A percentile compares a stretch with the other conserved stretches of the same genome.
Conservation (phyloP, 2,888 invertebrate genomes). For the Xylophagus ater region DNA sequence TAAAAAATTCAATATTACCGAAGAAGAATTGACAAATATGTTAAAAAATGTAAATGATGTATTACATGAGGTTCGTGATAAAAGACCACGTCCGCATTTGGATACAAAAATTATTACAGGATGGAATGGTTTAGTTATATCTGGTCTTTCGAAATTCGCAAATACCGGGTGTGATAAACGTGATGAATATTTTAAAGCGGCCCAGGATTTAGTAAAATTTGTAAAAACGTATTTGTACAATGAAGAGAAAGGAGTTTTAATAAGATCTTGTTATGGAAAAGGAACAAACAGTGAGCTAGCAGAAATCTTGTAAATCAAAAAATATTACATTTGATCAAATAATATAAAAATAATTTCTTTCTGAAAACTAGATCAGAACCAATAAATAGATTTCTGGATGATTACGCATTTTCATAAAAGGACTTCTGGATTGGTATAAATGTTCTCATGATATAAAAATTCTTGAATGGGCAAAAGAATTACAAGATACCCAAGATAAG, state of each 20-base stretch:
- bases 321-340: not conserved
- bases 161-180: slow-evolving; percentile 51
- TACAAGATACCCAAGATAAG: slow-evolving; percentile 69
- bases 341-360: too few species aligned
- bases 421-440: slow-evolving; percentile 76
- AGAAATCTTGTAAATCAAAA: slow-evolving; percentile 45
- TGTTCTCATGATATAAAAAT: slow-evolving; percentile 62
- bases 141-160: slow-evolving; percentile 65
- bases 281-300: slow-evolving; percentile 41
- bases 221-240: slow-evolving; percentile 61
- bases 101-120: slow-evolving; percentile 88
- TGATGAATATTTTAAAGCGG: slow-evolving; percentile 55
- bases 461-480: slow-evolving; percentile 65
- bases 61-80: slow-evolving; percentile 58
- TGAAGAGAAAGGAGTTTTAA: slow-evolving; percentile 46
- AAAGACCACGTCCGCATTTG: slow-evolving; percentile 77
- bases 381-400: slow-evolving; percentile 77
- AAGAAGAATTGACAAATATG: slow-evolving; percentile 47
- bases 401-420: slow-evolving; percentile 84
- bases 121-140: slow-evolving; percentile 89
- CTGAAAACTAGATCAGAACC: slow-evolving; percentile 40
- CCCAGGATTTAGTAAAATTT: slow-evolving; percentile 64
- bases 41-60: slow-evolving; percentile 54
- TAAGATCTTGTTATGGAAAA: slow-evolving; percentile 71
- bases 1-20: slow-evolving; percentile 51